Evolutionary conservation across 2,797 vertebrate species (phyloP).

Genomic region (Botia kubotai): DNA sequence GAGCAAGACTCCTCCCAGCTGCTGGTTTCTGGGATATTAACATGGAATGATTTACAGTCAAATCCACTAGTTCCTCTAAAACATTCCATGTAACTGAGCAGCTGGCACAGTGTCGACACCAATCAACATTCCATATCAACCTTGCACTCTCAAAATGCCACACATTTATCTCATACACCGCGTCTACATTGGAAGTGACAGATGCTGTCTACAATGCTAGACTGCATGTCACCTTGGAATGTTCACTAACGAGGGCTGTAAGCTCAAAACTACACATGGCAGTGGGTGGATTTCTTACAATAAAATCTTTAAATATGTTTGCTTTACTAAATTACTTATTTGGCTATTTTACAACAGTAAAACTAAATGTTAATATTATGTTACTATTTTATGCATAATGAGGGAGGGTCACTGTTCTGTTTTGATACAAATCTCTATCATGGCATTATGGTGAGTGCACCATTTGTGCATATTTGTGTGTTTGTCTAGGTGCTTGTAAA

Average conservation of each 20-base stretch:
- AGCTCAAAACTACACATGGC: neutral
- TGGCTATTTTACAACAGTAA: no score
- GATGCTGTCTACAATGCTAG: neutral
- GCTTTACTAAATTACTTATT: no score
- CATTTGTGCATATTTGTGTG: conserved; percentile 11
- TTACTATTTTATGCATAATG: no score
- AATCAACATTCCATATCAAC: neutral
- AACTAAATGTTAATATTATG: no score
- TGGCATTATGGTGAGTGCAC: conserved; percentile 13
- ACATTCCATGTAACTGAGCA: neutral
- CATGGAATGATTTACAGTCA: conserved; percentile 6
- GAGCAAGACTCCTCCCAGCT: conserved; percentile 35
- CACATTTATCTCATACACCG: neutral
- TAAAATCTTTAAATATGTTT: neutral
- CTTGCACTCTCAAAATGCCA: neutral
- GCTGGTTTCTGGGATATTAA: conserved; percentile 1
- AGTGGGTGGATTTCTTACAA: neutral
- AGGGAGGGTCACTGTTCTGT: no score
- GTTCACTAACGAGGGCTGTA: neutral
- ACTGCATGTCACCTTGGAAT: neutral
- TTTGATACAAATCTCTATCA: conserved; percentile 56
- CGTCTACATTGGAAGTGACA: neutral
- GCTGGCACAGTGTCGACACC: neutral
- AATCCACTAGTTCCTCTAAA: neutral
- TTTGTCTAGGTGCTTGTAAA: conserved; percentile 1